A percentile compares a stretch with the other conserved stretches of the same genome.
These are phyloP conservation scores for Urocynchramus pylzowi DNA, from an alignment of 2,113 vertebrate genomes.

Conservation along the genomic window DNA sequence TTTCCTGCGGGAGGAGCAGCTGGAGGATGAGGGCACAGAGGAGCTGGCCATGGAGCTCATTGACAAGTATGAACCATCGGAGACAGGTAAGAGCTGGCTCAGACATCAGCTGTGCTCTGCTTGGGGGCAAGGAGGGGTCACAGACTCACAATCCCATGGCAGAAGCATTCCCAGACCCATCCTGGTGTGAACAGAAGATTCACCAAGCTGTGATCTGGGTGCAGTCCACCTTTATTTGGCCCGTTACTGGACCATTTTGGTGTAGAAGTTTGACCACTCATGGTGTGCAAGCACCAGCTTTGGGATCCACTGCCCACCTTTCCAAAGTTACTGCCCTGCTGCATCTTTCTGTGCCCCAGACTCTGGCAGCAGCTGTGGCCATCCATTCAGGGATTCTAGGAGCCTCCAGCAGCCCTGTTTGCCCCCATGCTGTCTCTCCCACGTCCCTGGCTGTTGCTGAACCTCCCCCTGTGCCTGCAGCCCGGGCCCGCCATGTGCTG, in stretches of 20 bases:
- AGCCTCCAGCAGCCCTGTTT: background rate
- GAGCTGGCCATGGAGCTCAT: constrained; percentile 84
- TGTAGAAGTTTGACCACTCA: background rate
- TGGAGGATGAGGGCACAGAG: constrained; percentile 71
- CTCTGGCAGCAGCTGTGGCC: background rate
- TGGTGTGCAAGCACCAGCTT: background rate
- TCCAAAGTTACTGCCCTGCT: background rate
- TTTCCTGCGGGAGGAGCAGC: constrained; percentile 84
- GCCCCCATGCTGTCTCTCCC: background rate
- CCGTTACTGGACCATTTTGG: background rate
- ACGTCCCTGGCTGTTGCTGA: background rate
- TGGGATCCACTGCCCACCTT: background rate
- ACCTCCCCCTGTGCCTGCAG: constrained; percentile 51
- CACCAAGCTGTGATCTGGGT: background rate
- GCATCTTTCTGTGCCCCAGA: background rate
- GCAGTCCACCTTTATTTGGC: background rate
- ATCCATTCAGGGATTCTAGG: background rate
- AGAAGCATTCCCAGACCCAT: background rate
- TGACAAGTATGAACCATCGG: constrained; percentile 83
- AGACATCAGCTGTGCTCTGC: background rate
- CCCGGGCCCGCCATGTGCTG: constrained; percentile 82
- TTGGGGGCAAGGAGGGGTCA: background rate
- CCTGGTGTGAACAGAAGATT: background rate
- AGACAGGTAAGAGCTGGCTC: constrained; percentile 75
- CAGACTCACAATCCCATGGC: background rate